Base-by-base conservation (phyloP, 2,797 vertebrate species). In the Scomberomorus guttatus region DNA sequence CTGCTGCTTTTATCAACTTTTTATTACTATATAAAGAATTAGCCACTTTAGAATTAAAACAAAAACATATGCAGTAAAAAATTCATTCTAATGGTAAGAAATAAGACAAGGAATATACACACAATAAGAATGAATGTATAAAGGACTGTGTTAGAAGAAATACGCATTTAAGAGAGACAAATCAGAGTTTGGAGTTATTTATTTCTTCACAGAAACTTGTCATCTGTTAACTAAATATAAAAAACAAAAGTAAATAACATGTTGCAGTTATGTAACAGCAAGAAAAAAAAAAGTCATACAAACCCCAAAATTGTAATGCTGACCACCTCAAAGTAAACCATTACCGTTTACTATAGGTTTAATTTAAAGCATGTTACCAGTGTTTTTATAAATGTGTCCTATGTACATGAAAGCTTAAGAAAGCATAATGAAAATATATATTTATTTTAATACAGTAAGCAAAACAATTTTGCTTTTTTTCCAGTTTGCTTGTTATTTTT, bases 191-290 rank as follows among this genome's bases (percentile, higher is more conserved):
- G 0, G 0, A 64, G 1, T 52, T 71, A 22, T 84, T 85, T 80
- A 76, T 83, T 87, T 68, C 1, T 55, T 78, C 20, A 67, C 48
- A 82, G 60, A 75, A 72, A 81, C 42, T 54, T 58, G 24, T 69
- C 6, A 73, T 34, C 20, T 14, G 48, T 70, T 52, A 22, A 39
- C 55, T 51, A 58, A 57, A 77, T 69, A 72, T 66, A 77, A 73
- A 62, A 62, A 62, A 68, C 17, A 68, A 57, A 58, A 46, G 22
- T 17, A 25, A 58, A 44, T 63, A 25, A 80, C 0, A 72, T 24
- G 3, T 64, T 37, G 66, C 24, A 69, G 29, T 59, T 58, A 71
- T 55, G 57, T 18, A 70, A 67, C 52, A 51, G 63, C 37, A 60
- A 50, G 0, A 50, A 7, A 65, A 51, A 32, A 17, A 74, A 32